A percentile compares a stretch with the other conserved stretches of the same genome.
phyloP scores from a whole-genome alignment of 2,113 vertebrate species.

The Cinclus mexicanus region DNA sequence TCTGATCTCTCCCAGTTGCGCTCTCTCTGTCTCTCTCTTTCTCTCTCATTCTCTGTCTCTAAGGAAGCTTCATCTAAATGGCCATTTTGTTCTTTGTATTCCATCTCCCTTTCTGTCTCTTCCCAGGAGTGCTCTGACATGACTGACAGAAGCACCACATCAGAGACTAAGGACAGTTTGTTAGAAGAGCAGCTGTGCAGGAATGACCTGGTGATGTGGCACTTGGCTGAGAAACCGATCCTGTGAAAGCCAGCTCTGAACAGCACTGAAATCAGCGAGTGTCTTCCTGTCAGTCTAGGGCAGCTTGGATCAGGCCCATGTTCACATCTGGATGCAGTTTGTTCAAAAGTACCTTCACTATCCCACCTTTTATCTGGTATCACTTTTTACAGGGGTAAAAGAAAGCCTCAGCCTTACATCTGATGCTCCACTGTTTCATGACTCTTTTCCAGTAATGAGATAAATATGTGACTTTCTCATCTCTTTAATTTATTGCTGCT shows the following conservation, averaged over 20 bases:
- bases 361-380: background rate
- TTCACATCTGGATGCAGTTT: slow-evolving; percentile 9
- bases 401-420: background rate
- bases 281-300: background rate
- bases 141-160: background rate
- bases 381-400: background rate
- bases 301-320: background rate
- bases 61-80: background rate
- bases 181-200: background rate
- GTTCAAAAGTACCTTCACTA: background rate
- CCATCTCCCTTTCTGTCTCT: background rate
- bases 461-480: background rate
- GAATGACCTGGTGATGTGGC: slow-evolving; percentile 4
- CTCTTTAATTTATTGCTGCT: background rate
- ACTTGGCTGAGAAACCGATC: background rate
- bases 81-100: background rate
- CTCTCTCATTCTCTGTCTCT: background rate
- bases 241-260: background rate
- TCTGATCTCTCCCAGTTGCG: background rate
- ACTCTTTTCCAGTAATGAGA: background rate
- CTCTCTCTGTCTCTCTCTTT: background rate
- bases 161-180: background rate
- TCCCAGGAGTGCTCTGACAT: background rate
- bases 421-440: background rate
- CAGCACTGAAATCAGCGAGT: background rate